These are phyloP conservation scores for Hippocampus mohnikei DNA, from an alignment of 2,113 vertebrate genomes.

Conservation along the genomic window DNA sequence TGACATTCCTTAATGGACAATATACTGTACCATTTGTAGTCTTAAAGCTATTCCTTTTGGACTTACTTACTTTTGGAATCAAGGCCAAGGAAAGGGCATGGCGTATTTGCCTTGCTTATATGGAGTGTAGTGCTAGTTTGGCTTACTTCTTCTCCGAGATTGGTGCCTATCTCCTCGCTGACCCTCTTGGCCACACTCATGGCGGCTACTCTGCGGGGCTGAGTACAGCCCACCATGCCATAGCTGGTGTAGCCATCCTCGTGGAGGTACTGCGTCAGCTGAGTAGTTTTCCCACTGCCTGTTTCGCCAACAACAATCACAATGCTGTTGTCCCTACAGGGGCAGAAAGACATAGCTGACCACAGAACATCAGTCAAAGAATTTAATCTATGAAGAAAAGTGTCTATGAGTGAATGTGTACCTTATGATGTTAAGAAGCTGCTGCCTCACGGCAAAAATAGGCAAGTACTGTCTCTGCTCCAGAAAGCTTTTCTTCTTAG, in stretches of 20 bases:
- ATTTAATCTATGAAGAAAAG: not conserved
- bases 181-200: constrained; percentile 98
- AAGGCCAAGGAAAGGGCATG: too few species aligned
- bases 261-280: constrained; percentile 96
- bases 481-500: constrained; percentile 90
- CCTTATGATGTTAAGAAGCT: constrained; percentile 95
- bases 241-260: constrained; percentile 97
- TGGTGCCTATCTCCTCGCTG: constrained; percentile 91
- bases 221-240: constrained; percentile 95
- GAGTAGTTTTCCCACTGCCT: constrained; percentile 95
- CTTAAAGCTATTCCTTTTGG: too few species aligned
- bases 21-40: too few species aligned
- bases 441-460: constrained; percentile 94
- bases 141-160: constrained; percentile 90
- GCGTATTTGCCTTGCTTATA: too few species aligned
- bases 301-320: constrained; percentile 98
- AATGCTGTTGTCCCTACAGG: constrained; percentile 91
- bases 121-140: too few species aligned
- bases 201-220: constrained; percentile 92
- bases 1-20: too few species aligned
- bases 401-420: constrained; percentile 37
- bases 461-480: constrained; percentile 96
- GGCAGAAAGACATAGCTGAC: not conserved
- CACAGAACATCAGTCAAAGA: not conserved
- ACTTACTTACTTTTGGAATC: too few species aligned